Conservation (phyloP, 2,797 vertebrate species). For the Fistularia commersonii region DNA sequence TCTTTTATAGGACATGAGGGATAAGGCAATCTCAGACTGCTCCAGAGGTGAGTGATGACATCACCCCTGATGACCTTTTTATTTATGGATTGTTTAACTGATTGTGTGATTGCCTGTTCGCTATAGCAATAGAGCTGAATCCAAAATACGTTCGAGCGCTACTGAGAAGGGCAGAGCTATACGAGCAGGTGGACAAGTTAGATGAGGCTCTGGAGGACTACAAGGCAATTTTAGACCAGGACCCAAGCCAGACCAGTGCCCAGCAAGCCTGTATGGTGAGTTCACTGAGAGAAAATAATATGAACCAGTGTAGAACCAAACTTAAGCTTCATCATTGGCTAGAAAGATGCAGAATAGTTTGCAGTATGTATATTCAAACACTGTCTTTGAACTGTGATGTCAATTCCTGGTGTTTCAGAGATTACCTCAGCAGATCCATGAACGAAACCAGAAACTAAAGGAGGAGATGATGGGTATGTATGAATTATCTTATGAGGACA, state of each 20-base stretch:
- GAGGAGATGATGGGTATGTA: conserved; percentile 92
- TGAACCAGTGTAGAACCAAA: too few relatives aligned
- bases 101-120: not conserved
- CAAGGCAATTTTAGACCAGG: conserved; percentile 83
- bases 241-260: conserved; percentile 76
- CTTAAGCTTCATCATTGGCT: too few relatives aligned
- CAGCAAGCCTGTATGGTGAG: conserved; percentile 89
- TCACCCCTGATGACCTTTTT: not conserved
- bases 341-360: not conserved
- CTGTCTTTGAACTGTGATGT: not conserved
- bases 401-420: conserved; percentile 33
- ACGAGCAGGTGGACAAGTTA: conserved; percentile 91
- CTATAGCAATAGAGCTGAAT: conserved; percentile 87
- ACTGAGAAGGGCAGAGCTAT: conserved; percentile 88
- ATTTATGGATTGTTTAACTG: not conserved
- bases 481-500: not conserved
- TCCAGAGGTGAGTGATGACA: conserved; percentile 80
- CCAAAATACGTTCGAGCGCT: conserved; percentile 86
- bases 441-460: conserved; percentile 92
- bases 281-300: not conserved
- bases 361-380: not conserved
- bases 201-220: conserved; percentile 96
- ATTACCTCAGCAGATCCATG: conserved; percentile 67
- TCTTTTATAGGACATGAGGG: conserved; percentile 81
- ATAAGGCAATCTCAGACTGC: conserved; percentile 87